Conservation (phyloP, 2,113 vertebrate species). For the Aptenodytes patagonicus region DNA sequence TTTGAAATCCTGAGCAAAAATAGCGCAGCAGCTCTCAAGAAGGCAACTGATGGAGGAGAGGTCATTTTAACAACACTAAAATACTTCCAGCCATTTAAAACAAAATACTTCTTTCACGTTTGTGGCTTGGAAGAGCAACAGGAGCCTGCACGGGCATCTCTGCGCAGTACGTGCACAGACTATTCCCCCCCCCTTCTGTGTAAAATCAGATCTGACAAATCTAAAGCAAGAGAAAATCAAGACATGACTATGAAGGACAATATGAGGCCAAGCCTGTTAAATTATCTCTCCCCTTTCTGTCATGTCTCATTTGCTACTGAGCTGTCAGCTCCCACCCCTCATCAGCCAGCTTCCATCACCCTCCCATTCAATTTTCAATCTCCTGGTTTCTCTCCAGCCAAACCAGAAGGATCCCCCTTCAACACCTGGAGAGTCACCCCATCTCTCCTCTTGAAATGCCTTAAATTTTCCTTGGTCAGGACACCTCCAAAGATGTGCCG, state of each 20-base stretch:
- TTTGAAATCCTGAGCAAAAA: slow-evolving; percentile 7
- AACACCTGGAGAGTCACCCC: not conserved
- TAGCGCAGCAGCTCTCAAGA: not conserved
- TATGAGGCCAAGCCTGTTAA: slow-evolving; percentile 48
- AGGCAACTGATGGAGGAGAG: not conserved
- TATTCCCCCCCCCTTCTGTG: not conserved
- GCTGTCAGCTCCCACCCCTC: slow-evolving; percentile 25
- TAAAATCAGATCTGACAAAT: slow-evolving; percentile 63
- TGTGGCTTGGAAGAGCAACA: slow-evolving; percentile 22
- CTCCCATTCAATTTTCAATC: not conserved
- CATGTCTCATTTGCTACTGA: slow-evolving; percentile 39
- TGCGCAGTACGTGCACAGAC: accelerated
- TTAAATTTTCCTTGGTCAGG: not conserved
- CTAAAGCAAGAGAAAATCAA: slow-evolving; percentile 46
- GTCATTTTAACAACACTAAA: not conserved
- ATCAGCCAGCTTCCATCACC: not conserved
- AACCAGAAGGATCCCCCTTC: not conserved
- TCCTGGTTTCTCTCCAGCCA: not conserved
- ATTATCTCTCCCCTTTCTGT: slow-evolving; percentile 47
- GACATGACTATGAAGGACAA: slow-evolving; percentile 57
- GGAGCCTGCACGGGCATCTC: not conserved
- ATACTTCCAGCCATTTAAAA: not conserved
- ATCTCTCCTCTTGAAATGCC: not conserved
- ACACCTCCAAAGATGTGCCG: not conserved
- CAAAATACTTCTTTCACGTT: not conserved